phyloP scores from a whole-genome alignment of 2,888 invertebrate genomes.

The Eupithecia dodoneata region DNA sequence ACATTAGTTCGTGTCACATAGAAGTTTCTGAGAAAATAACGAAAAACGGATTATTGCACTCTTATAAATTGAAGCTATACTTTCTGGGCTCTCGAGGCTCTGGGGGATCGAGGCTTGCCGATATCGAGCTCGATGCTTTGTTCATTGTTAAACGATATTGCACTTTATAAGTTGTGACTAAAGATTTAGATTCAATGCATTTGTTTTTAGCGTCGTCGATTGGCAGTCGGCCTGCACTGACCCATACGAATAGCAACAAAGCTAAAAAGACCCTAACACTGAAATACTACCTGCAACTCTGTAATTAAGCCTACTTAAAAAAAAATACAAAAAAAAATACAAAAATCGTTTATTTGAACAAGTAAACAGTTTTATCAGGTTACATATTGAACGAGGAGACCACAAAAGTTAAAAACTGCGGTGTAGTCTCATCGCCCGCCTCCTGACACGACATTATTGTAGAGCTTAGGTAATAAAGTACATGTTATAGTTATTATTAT shows the following conservation, averaged over 20 bases:
- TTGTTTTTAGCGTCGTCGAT: background rate
- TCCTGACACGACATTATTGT: too few species aligned
- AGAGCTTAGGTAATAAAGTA: too few species aligned
- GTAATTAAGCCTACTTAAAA: background rate
- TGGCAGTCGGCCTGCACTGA: background rate
- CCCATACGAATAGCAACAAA: background rate
- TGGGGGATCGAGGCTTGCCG: background rate
- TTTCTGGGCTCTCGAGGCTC: background rate
- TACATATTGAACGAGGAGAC: too few species aligned
- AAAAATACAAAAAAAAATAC: too few species aligned
- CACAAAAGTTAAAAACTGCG: too few species aligned
- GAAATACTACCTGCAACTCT: background rate
- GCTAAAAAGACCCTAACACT: background rate
- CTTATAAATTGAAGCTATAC: slow-evolving; percentile 14
- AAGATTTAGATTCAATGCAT: background rate
- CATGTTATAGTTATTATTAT: too few species aligned
- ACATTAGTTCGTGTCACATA: slow-evolving; percentile 30
- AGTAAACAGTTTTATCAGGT: too few species aligned
- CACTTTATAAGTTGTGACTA: background rate
- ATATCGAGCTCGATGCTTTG: background rate
- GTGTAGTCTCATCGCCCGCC: too few species aligned
- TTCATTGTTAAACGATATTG: background rate
- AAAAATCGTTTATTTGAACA: too few species aligned
- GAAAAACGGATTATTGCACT: slow-evolving; percentile 17
- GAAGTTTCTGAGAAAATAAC: slow-evolving; percentile 21